Percentiles rank a stretch among this genome's conserved stretches.
Evolutionary conservation across 1,140 invertebrate species (phyloP).

Genomic region (Teleopsis dalmanni): DNA sequence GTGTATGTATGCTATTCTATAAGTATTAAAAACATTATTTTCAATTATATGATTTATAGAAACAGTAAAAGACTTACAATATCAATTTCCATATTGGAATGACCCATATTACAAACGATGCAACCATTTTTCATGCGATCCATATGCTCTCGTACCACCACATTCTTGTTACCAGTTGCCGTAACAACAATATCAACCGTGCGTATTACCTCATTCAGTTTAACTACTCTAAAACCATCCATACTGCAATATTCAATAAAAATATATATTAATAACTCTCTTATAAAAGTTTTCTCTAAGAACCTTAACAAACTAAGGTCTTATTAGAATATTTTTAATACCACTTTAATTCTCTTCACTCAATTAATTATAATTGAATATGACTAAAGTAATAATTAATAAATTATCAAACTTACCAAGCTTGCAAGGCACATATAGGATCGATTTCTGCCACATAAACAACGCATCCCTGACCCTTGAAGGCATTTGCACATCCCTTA

Average conservation of each 20-base stretch:
- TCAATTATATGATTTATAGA: neutral
- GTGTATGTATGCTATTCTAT: slow-evolving; percentile 85
- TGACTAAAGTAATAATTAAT: neutral
- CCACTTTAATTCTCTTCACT: neutral
- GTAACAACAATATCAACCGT: slow-evolving; percentile 90
- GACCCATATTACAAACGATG: slow-evolving; percentile 96
- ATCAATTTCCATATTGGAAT: slow-evolving; percentile 96
- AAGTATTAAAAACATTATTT: slow-evolving; percentile 18
- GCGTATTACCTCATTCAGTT: slow-evolving; percentile 83
- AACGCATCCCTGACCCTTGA: slow-evolving; percentile 88
- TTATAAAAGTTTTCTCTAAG: neutral
- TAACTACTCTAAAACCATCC: slow-evolving; percentile 93
- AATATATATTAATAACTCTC: neutral
- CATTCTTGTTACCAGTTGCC: slow-evolving; percentile 93
- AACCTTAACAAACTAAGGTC: neutral
- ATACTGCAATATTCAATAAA: slow-evolving; percentile 66
- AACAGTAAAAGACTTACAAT: slow-evolving; percentile 59
- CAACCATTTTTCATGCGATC: slow-evolving; percentile 95
- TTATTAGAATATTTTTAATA: neutral
- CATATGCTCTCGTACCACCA: slow-evolving; percentile 89
- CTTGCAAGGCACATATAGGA: slow-evolving; percentile 95
- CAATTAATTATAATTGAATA: neutral
- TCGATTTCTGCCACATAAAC: slow-evolving; percentile 96
- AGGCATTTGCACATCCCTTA: slow-evolving; percentile 90
- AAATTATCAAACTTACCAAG: slow-evolving; percentile 69